phyloP scores from a whole-genome alignment of 92 coral and sea anemone species.

The Nematostella vectensis region DNA sequence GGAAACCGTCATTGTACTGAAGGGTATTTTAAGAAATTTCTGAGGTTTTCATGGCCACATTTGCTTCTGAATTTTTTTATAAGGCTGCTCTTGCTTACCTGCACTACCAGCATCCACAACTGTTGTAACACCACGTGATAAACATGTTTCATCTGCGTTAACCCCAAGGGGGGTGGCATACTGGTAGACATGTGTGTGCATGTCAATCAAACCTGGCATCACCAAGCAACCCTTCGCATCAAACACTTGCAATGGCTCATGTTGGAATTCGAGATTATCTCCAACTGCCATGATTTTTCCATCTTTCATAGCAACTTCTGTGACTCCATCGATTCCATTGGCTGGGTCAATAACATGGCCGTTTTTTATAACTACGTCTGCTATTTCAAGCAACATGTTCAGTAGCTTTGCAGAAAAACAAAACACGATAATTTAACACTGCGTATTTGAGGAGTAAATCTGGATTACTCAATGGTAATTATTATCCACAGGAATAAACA shows the following conservation, averaged over 20 bases:
- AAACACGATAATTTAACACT: too few relatives aligned
- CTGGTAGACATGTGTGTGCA: constrained; percentile 73
- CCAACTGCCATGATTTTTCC: constrained; percentile 45
- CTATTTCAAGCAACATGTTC: neutral
- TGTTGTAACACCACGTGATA: constrained; percentile 81
- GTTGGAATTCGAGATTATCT: constrained; percentile 9
- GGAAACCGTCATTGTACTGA: too few relatives aligned
- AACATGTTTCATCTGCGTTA: constrained; percentile 51
- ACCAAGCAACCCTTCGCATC: constrained; percentile 68
- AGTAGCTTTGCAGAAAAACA: neutral
- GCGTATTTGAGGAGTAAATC: too few relatives aligned
- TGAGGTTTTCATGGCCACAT: too few relatives aligned
- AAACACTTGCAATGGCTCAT: constrained; percentile 35
- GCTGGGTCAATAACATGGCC: constrained; percentile 81
- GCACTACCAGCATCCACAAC: constrained; percentile 95
- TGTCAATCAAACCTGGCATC: constrained; percentile 79
- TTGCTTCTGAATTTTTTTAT: too few relatives aligned
- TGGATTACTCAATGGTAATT: too few relatives aligned
- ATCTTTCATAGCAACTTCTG: constrained; percentile 47
- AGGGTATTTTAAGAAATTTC: too few relatives aligned
- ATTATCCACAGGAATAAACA: too few relatives aligned
- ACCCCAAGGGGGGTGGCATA: constrained; percentile 71
- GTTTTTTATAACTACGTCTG: constrained; percentile 43
- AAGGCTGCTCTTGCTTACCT: constrained; percentile 32
- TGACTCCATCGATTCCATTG: constrained; percentile 26